A percentile compares a stretch with the other conserved stretches of the same genome.
phyloP scores from a whole-genome alignment of 2,797 vertebrate genomes.

The Sebastes nivosus region DNA sequence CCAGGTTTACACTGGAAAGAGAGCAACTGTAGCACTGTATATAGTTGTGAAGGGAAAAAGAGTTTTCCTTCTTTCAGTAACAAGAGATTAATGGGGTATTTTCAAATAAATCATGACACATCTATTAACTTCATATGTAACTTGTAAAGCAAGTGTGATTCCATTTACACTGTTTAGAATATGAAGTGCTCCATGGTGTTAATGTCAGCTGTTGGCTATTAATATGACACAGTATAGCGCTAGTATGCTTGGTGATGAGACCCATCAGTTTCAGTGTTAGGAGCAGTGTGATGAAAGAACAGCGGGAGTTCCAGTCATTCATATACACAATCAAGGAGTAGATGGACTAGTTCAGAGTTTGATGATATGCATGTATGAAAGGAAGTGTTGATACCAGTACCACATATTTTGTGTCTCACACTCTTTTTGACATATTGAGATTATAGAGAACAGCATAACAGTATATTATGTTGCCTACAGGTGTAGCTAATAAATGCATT shows the following conservation, averaged over 20 bases:
- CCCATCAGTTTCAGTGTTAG: background rate
- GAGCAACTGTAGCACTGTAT: background rate
- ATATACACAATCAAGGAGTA: background rate
- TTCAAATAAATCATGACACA: background rate
- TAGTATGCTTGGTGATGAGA: background rate
- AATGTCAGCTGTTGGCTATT: background rate
- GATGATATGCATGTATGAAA: background rate
- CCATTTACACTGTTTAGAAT: background rate
- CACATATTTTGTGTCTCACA: background rate
- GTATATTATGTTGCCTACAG: background rate
- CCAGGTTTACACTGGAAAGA: background rate
- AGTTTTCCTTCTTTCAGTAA: background rate
- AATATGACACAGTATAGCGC: background rate
- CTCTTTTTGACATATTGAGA: background rate
- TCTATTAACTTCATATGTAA: background rate
- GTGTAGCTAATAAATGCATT: background rate
- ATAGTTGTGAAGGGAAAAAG: too few relatives aligned
- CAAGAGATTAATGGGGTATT: background rate
- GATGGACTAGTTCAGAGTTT: too few relatives aligned
- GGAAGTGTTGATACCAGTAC: background rate
- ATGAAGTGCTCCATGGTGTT: background rate
- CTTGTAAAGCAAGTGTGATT: background rate
- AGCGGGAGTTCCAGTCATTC: background rate
- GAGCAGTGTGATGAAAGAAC: background rate
- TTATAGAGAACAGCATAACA: background rate